These are phyloP conservation scores for Dicrostonyx torquatus DNA, from an alignment of 2,797 vertebrate species.

Conservation along the genomic window DNA sequence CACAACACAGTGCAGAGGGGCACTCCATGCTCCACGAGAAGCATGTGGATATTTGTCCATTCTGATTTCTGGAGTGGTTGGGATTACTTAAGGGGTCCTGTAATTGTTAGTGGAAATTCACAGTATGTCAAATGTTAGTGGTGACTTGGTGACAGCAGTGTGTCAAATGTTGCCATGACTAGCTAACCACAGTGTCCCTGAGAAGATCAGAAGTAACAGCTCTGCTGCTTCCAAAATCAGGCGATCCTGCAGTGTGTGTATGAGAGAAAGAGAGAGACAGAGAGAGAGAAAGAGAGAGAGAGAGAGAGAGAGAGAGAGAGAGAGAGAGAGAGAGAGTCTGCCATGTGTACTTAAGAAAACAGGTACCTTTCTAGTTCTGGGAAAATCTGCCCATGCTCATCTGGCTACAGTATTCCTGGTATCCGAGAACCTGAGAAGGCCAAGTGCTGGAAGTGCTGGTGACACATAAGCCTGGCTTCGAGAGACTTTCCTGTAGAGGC, in stretches of 20 bases:
- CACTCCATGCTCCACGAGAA: too few species aligned
- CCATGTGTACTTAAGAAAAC: not conserved
- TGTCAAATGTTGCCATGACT: not conserved
- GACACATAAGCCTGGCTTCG: not conserved
- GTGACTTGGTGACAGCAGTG: too few species aligned
- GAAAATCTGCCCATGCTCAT: not conserved
- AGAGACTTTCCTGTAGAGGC: not conserved
- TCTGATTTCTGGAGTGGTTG: not conserved
- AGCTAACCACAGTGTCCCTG: not conserved
- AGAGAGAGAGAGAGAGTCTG: not conserved
- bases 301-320: not conserved
- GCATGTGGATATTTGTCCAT: not conserved
- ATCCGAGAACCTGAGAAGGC: not conserved
- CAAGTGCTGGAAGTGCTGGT: fast-evolving
- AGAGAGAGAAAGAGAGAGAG: not conserved
- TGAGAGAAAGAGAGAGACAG: not conserved
- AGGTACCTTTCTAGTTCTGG: not conserved
- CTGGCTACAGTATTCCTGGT: not conserved
- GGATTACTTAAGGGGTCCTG: not conserved
- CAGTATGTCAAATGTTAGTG: not conserved
- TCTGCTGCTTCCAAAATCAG: not conserved
- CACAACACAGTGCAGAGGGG: fast-evolving
- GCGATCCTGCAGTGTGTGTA: not conserved
- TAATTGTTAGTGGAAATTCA: not conserved
- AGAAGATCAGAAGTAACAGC: not conserved